Evolutionary conservation across 2,113 vertebrate genomes (phyloP).

Genomic region (Anolis carolinensis): DNA sequence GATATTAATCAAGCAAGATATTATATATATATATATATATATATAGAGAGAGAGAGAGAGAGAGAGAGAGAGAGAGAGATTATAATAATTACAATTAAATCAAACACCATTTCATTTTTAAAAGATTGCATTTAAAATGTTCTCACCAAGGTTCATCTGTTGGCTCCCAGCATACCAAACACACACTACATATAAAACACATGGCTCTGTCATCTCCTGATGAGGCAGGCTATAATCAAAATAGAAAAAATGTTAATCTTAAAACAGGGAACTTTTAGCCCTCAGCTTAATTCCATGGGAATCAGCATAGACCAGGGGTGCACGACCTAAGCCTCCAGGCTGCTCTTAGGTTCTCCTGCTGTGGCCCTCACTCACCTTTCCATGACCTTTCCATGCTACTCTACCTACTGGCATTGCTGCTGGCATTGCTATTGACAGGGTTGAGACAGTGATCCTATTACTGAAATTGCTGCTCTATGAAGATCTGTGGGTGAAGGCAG

Average conservation of each 20-base stretch:
- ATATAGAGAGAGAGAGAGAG: too few species aligned
- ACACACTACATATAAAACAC: constrained; percentile 99
- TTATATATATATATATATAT: too few species aligned
- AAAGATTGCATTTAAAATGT: background rate
- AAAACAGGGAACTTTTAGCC: too few species aligned
- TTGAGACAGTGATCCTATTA: background rate
- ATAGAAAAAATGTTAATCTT: background rate
- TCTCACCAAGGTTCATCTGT: constrained; percentile 97
- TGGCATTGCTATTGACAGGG: background rate
- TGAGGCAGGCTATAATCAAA: constrained; percentile 86
- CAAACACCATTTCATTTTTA: background rate
- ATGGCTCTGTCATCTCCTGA: constrained; percentile 98
- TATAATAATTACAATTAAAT: background rate
- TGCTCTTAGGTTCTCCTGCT: background rate
- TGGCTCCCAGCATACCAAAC: constrained; percentile 98
- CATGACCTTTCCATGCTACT: background rate
- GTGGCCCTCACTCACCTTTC: background rate
- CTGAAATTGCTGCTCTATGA: background rate
- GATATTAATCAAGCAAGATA: background rate
- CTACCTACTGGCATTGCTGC: background rate
- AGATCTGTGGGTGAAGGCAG: background rate
- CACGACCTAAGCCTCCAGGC: background rate
- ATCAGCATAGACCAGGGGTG: background rate
- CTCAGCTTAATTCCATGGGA: background rate
- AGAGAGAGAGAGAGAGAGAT: too few species aligned